phyloP scores from a whole-genome alignment of 1,140 invertebrate species.

The Campodea augens region DNA sequence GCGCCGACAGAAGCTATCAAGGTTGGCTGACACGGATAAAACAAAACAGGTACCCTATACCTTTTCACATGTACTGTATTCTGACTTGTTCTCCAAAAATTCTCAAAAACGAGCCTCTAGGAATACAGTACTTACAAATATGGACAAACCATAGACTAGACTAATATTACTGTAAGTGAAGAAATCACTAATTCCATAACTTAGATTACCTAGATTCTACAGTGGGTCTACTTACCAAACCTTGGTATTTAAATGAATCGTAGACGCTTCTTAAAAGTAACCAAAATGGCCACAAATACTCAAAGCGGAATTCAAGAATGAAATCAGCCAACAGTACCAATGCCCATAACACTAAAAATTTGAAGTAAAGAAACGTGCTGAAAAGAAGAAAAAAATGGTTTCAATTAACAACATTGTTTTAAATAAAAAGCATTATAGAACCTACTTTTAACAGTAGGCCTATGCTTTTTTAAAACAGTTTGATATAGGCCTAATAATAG shows the following conservation, averaged over 20 bases:
- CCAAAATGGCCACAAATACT: conserved; percentile 98
- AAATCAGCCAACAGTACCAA: conserved; percentile 91
- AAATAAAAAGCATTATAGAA: neutral
- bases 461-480: neutral
- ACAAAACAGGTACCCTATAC: no score
- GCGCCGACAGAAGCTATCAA: no score
- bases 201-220: no score
- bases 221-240: no score
- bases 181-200: no score
- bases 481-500: neutral
- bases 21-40: no score
- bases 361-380: conserved; percentile 87
- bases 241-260: conserved; percentile 97
- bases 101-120: no score
- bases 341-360: conserved; percentile 88
- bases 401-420: conserved; percentile 6
- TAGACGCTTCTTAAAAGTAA: conserved; percentile 86
- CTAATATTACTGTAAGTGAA: no score
- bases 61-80: no score
- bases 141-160: no score
- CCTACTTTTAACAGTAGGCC: neutral
- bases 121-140: no score
- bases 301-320: conserved; percentile 95
- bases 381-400: conserved; percentile 26
- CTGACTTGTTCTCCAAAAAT: no score